phyloP scores from a whole-genome alignment of 2,113 vertebrate genomes.

The Labrus mixtus region DNA sequence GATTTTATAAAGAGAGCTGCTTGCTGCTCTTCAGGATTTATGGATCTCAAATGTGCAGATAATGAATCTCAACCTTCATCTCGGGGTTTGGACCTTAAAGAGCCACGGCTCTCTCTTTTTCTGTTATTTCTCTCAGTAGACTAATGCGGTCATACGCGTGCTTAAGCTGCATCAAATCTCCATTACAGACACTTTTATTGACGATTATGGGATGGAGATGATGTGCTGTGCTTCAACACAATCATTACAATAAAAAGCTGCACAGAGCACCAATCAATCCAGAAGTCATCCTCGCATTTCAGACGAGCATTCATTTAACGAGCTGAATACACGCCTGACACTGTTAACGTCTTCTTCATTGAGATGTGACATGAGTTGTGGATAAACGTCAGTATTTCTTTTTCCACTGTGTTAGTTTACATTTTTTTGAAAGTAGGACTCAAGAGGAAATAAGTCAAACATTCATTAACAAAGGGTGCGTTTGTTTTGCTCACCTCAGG shows the following conservation, averaged over 20 bases:
- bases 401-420: not conserved
- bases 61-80: not conserved
- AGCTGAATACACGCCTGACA: not conserved
- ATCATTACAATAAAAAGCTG: slow-evolving; percentile 22
- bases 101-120: not conserved
- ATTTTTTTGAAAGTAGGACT: too few species aligned
- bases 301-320: slow-evolving; percentile 30
- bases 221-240: slow-evolving; percentile 35
- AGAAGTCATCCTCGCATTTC: slow-evolving; percentile 35
- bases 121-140: slow-evolving; percentile 6
- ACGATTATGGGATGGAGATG: slow-evolving; percentile 13
- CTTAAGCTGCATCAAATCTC: slow-evolving; percentile 31
- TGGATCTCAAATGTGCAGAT: not conserved
- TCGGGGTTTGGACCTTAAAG: not conserved
- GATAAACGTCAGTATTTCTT: not conserved
- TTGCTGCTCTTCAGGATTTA: not conserved
- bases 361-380: not conserved
- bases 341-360: slow-evolving; percentile 18
- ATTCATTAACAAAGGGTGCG: not conserved
- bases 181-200: slow-evolving; percentile 15
- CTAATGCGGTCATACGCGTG: slow-evolving; percentile 5
- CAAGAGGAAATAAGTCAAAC: not conserved
- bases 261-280: slow-evolving; percentile 31
- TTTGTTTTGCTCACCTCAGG: slow-evolving; percentile 86
- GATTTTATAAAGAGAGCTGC: not conserved